Base-by-base conservation (phyloP, 2,888 invertebrate species). In the Cremastobaeus sp. region DNA sequence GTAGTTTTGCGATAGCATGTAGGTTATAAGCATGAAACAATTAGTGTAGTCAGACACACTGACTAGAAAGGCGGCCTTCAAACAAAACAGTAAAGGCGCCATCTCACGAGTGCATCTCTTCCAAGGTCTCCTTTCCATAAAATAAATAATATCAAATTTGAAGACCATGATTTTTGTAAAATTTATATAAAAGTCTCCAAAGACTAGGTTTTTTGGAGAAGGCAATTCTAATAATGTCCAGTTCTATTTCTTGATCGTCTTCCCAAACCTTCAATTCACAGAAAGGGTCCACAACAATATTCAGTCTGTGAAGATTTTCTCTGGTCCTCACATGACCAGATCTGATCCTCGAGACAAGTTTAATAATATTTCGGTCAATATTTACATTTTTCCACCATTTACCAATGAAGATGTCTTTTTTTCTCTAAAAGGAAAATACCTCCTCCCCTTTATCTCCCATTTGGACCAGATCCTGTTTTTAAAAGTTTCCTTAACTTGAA, bases 301-400 rank as follows among this genome's bases (percentile, higher is more conserved):
- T 30, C 8, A 47, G 11, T 17, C 47, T 47, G 17, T 6, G n/a
- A 4, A 47, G n/a, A 30, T 47, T 47, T 17, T 47, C 47, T 17
- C 17, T 28, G 1, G 47, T 30, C n/a, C 47, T 47, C 14, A 47
- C n/a, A 30, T 48, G 48, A 18, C 48, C 48, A 12, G 48, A 32
- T 28, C 48, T 28, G 20, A 48, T 48, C 20, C 48, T 48, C 4
- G 48, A 32, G 3, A 48, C 34, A 11, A 48, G 5, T 11, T 34
- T 48, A 11, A 48, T 48, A 17, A 48, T 6, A 6, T 48, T 8
- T 34, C 48, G 32, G 20, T 18, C 6, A 20, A 34, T 6, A 28
- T 48, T 48, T 11, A 20, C 18, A 3, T 34, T 48, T 34, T 18
- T 48, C 48, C 48, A 48, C 50, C 50, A 52, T 52, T 14, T 35